phyloP scores from a whole-genome alignment of 2,888 invertebrate genomes.

The Polylopha cassiicola region DNA sequence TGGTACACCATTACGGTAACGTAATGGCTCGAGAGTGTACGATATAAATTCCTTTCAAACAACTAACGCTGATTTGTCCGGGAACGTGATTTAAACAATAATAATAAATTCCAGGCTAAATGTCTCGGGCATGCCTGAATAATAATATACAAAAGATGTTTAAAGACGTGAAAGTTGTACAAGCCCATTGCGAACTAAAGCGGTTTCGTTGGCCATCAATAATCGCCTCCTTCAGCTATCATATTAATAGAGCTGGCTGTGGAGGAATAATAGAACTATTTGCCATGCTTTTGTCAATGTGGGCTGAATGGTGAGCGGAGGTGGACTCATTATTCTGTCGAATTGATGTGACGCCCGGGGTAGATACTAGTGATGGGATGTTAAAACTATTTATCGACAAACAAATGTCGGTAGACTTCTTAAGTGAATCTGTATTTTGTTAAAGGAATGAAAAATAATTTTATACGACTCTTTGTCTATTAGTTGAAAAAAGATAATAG shows the following conservation, averaged over 20 bases:
- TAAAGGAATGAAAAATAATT: too few species aligned
- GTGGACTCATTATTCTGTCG: slow-evolving; percentile 66
- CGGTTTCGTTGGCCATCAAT: slow-evolving; percentile 30
- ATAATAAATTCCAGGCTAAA: too few species aligned
- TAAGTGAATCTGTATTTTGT: too few species aligned
- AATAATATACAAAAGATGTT: slow-evolving; percentile 2
- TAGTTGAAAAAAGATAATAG: too few species aligned
- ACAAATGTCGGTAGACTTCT: too few species aligned
- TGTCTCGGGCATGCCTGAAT: too few species aligned
- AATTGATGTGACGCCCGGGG: slow-evolving; percentile 45
- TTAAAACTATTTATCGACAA: not conserved
- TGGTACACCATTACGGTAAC: too few species aligned
- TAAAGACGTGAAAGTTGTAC: slow-evolving; percentile 9
- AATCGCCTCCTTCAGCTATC: slow-evolving; percentile 45
- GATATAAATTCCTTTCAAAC: too few species aligned
- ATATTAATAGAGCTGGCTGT: slow-evolving; percentile 56
- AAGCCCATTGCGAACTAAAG: slow-evolving; percentile 3
- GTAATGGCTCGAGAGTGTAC: too few species aligned
- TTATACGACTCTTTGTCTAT: too few species aligned
- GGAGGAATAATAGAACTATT: slow-evolving; percentile 61
- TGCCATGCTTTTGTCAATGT: slow-evolving; percentile 68
- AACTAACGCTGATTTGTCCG: too few species aligned
- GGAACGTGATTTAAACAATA: too few species aligned
- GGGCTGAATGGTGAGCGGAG: slow-evolving; percentile 61
- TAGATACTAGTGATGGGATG: slow-evolving; percentile 19